phyloP scores from a whole-genome alignment of 2,113 vertebrate genomes.

The Coreoperca whiteheadi region DNA sequence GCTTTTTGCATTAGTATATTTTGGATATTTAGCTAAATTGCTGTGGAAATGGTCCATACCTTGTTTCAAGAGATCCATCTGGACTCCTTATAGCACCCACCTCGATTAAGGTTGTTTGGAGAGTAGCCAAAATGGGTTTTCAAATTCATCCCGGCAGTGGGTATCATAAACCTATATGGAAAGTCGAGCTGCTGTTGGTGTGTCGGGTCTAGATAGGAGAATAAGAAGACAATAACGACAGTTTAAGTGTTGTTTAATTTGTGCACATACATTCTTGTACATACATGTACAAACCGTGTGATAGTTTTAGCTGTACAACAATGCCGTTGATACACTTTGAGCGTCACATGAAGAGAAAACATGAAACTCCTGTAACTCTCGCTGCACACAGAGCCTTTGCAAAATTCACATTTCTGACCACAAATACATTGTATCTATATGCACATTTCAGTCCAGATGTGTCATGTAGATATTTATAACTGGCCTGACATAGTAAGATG shows the following conservation, averaged over 20 bases:
- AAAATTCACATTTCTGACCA: conserved; percentile 59
- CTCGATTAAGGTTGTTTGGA: neutral
- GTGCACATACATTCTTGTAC: conserved; percentile 24
- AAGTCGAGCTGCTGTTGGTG: neutral
- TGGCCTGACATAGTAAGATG: conserved; percentile 24
- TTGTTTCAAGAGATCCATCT: neutral
- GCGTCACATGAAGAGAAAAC: conserved; percentile 43
- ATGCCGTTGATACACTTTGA: conserved; percentile 15
- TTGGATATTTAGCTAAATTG: neutral
- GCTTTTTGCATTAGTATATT: too few species aligned
- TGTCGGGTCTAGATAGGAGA: neutral
- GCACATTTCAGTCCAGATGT: conserved; percentile 47
- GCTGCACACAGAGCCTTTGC: conserved; percentile 27
- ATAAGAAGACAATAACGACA: neutral
- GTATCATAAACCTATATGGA: neutral
- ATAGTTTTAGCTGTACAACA: conserved; percentile 17
- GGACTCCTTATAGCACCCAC: too few species aligned
- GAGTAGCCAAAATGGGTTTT: neutral
- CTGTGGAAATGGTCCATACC: too few species aligned
- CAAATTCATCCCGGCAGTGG: neutral
- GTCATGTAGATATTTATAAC: conserved; percentile 48
- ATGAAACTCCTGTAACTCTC: conserved; percentile 41
- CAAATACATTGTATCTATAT: conserved; percentile 76
- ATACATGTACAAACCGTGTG: conserved; percentile 17
- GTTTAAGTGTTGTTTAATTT: conserved; percentile 45